Evolutionary conservation across 2,888 invertebrate species (phyloP).

Genomic region (Acanthopleura granulata): DNA sequence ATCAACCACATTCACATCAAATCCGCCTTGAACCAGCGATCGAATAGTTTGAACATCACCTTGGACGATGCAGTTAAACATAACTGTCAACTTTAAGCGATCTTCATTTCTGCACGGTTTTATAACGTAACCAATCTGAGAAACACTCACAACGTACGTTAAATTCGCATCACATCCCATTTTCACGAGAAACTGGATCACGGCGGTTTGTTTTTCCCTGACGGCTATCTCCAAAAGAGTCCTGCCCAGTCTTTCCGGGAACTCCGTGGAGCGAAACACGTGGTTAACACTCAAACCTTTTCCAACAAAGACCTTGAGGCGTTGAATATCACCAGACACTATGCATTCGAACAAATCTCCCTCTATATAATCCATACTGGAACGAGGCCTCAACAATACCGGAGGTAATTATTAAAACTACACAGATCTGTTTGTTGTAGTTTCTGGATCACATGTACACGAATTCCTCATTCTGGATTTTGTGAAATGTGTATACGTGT

Average conservation of each 20-base stretch:
- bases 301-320: constrained; percentile 41
- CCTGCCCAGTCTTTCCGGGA: constrained; percentile 42
- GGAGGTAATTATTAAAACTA: too few relatives aligned
- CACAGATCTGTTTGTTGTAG: too few relatives aligned
- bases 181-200: constrained; percentile 39
- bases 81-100: constrained; percentile 46
- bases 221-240: constrained; percentile 50
- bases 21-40: constrained; percentile 46
- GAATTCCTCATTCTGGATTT: too few relatives aligned
- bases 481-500: too few relatives aligned
- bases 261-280: constrained; percentile 45
- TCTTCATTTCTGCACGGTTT: constrained; percentile 36
- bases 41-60: constrained; percentile 45
- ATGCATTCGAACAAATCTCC: constrained; percentile 44
- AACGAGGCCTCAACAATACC: too few relatives aligned
- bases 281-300: constrained; percentile 48
- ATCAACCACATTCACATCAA: constrained; percentile 54
- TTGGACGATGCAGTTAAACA: constrained; percentile 51
- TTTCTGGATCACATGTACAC: too few relatives aligned
- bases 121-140: constrained; percentile 38
- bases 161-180: constrained; percentile 47
- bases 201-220: constrained; percentile 35
- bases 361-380: constrained; percentile 49
- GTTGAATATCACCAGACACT: constrained; percentile 32
- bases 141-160: constrained; percentile 47